Conservation (phyloP, 2,113 vertebrate species). For the Actenoides lindsayi region DNA sequence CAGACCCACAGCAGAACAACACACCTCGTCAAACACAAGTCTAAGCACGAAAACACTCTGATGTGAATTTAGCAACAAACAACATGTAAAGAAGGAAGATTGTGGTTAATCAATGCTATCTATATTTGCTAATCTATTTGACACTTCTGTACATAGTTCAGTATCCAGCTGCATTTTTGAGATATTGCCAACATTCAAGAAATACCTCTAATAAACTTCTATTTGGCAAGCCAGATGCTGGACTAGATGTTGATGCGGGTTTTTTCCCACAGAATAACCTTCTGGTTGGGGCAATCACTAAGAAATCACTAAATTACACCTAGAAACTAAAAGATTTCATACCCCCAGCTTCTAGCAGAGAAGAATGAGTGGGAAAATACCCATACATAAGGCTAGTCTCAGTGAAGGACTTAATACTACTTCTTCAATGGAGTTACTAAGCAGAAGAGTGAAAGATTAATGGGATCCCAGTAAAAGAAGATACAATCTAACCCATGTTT, state of each 20-base stretch:
- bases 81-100: not conserved
- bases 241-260: not conserved
- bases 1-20: not conserved
- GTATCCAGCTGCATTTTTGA: not conserved
- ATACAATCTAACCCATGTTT: not conserved
- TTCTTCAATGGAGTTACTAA: not conserved
- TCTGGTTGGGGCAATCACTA: not conserved
- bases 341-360: not conserved
- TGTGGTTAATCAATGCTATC: not conserved
- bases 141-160: not conserved
- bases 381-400: not conserved
- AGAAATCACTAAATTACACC: not conserved
- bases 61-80: not conserved
- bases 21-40: not conserved
- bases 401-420: not conserved
- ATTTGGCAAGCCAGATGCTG: not conserved
- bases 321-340: not conserved
- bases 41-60: not conserved
- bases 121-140: not conserved
- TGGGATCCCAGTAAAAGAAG: not conserved
- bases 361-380: not conserved
- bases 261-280: not conserved
- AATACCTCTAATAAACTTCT: not conserved
- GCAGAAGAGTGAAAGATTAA: not conserved
- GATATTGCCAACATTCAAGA: not conserved